Percentiles rank a stretch among this genome's conserved stretches.
Conservation (phyloP, 2,888 invertebrate species). For the Matsumyia berberina region DNA sequence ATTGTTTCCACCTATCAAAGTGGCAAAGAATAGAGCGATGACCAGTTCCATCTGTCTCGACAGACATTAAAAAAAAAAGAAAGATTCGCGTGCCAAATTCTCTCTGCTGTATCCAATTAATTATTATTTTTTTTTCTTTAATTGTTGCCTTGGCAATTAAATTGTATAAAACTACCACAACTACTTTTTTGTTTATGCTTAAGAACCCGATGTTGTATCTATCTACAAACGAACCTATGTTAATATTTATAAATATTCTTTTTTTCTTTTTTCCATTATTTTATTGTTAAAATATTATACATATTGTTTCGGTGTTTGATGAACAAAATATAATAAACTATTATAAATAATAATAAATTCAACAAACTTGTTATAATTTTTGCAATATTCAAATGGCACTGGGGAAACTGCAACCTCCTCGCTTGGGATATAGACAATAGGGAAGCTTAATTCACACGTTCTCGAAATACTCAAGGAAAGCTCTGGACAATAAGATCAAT, state of each 20-base stretch:
- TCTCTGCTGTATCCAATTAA: conserved; percentile 42
- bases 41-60: background rate
- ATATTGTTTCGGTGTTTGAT: conserved; percentile 74
- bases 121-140: conserved; percentile 18
- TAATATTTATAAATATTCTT: conserved; percentile 68
- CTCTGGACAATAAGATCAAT: too few species aligned
- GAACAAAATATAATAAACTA: conserved; percentile 67
- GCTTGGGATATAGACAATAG: too few species aligned
- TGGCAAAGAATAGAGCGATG: conserved; percentile 50
- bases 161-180: conserved; percentile 58
- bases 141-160: conserved; percentile 40
- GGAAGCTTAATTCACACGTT: too few species aligned
- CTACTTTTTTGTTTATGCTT: conserved; percentile 42
- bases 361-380: background rate
- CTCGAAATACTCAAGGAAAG: too few species aligned
- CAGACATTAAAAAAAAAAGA: conserved; percentile 11
- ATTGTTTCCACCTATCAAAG: conserved; percentile 82
- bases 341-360: conserved; percentile 44
- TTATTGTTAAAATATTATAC: conserved; percentile 68
- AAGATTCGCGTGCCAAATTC: conserved; percentile 69
- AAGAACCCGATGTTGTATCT: conserved; percentile 37
- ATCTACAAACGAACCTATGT: conserved; percentile 57
- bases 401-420: too few species aligned
- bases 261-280: conserved; percentile 31
- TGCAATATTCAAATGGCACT: too few species aligned